Base-by-base conservation (phyloP, 2,888 invertebrate genomes). In the Mythimna pallens region DNA sequence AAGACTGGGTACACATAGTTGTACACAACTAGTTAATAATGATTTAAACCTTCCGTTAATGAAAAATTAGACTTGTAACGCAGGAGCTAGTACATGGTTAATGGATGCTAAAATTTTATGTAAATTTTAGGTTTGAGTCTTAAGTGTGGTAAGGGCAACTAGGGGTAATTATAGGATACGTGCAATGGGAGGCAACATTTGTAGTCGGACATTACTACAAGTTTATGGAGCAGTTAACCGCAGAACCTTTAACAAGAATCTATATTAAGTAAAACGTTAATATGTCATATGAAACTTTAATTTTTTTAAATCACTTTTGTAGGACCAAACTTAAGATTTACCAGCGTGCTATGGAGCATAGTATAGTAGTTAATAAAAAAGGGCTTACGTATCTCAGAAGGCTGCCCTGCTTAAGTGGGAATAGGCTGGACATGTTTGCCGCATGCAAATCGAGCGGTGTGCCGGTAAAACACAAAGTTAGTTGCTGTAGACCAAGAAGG, bases 31-130 rank as follows among this genome's bases (percentile, higher is more conserved):
- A 64, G 73, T 73, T 85, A 73, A 59, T 71, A 76, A 75, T 79
- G 78, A 80, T 76, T 85, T 69, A 76, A 75, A 72, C 61, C 71
- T 73, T 72, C 82, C 72, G 52, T 69, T 71, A 81, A 77, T 84
- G 82, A 85, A 81, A 83, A 76, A 76, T 76, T 76, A 72, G 70
- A 74, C 59, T 17, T 57, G 67, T 61, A 70, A 68, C 34, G 40
- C 30, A 66, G 65, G 25, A 59, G 34, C 54, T 70, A 69, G 70
- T 85, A 65, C 73, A 73, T 77, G 34, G 47, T 74, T 76, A 83
- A 78, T 70, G 43, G 65, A 36, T n/a, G 65, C 70, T 81, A 59
- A 72, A 78, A 72, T 63, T 65, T 78, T 76, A 82, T 80, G 76
- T 43, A 78, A 82, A 84, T 86, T 75, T 80, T 73, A 84, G 65